Evolutionary conservation across 2,888 invertebrate genomes (phyloP).

Genomic region (Lycaena phlaeas): DNA sequence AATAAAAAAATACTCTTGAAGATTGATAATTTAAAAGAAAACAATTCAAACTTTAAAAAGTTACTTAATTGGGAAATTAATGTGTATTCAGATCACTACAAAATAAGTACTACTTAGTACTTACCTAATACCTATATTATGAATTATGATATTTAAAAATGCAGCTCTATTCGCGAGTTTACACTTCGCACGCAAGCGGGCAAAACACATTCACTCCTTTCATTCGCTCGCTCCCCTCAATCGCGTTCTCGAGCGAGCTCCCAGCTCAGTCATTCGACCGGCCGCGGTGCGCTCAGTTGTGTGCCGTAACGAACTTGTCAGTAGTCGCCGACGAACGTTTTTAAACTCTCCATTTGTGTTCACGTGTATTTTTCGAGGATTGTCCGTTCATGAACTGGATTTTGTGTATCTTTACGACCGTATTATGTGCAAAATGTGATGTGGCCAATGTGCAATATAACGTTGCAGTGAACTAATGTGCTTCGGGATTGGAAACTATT

Average conservation of each 20-base stretch:
- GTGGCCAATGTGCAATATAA: slow-evolving; percentile 59
- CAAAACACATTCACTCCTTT: slow-evolving; percentile 45
- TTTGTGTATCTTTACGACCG: slow-evolving; percentile 43
- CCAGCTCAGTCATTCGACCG: slow-evolving; percentile 54
- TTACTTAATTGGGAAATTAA: too few species aligned
- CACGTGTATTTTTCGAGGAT: slow-evolving; percentile 33
- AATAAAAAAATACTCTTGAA: too few species aligned
- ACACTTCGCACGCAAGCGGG: too few species aligned
- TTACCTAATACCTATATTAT: too few species aligned
- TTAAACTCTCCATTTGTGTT: slow-evolving; percentile 38
- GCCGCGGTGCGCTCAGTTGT: slow-evolving; percentile 24
- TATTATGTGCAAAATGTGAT: slow-evolving; percentile 68
- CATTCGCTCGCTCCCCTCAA: slow-evolving; percentile 35
- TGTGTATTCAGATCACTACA: too few species aligned
- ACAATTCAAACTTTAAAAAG: too few species aligned
- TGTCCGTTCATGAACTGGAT: slow-evolving; percentile 39
- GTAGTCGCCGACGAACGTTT: slow-evolving; percentile 49
- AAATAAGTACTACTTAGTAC: too few species aligned
- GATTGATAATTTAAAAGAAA: too few species aligned
- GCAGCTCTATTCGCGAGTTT: too few species aligned
- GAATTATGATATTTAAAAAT: too few species aligned
- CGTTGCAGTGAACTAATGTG: slow-evolving; percentile 65
- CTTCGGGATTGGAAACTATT: slow-evolving; percentile 54
- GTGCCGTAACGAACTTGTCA: slow-evolving; percentile 19
- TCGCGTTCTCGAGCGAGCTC: neutral